phyloP scores from a whole-genome alignment of 2,888 invertebrate species.

The Drosophila pullipes region DNA sequence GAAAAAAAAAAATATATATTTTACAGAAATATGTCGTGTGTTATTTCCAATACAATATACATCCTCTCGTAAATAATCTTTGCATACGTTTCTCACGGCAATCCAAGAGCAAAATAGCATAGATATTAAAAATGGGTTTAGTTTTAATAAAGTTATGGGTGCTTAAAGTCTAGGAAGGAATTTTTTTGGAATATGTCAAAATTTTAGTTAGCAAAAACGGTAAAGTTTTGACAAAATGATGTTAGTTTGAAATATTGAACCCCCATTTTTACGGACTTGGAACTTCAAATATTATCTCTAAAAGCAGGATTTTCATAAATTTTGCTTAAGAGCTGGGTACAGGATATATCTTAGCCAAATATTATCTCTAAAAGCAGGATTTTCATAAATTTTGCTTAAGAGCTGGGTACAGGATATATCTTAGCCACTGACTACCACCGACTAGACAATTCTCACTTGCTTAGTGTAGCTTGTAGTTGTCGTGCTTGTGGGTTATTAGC shows the following conservation, averaged over 20 bases:
- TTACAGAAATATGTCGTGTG: background rate
- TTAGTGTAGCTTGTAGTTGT: slow-evolving; percentile 4
- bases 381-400: background rate
- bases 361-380: background rate
- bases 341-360: background rate
- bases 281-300: background rate
- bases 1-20: background rate
- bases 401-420: background rate
- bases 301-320: background rate
- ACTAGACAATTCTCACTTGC: background rate
- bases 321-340: too few relatives aligned
- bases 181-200: background rate
- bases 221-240: background rate
- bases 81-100: background rate
- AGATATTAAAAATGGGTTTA: background rate
- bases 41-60: background rate
- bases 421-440: background rate
- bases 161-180: background rate
- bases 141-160: too few relatives aligned
- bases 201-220: background rate
- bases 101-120: background rate
- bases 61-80: background rate
- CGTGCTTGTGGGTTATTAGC: slow-evolving; percentile 50
- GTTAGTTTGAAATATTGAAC: background rate
- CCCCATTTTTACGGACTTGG: background rate